Base-by-base conservation (phyloP, 2,888 invertebrate species). In the Harpagoxenus sublaevis region DNA sequence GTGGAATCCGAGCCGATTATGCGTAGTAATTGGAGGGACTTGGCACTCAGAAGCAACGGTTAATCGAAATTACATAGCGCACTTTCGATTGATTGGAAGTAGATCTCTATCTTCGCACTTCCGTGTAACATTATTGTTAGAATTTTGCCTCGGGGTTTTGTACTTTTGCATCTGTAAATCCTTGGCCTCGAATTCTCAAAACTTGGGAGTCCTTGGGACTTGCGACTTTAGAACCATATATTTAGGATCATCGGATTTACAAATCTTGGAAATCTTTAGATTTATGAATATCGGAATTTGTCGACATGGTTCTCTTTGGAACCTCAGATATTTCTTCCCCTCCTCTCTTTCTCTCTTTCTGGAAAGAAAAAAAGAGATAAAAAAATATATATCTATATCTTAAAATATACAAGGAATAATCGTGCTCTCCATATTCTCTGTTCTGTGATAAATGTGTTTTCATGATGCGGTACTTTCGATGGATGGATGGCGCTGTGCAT, bases 391-490 rank as follows among this genome's bases (percentile, higher is more conserved):
- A 18, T 10, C 3, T 31, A 18, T 18, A 39, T 15, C 8, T 65
- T 5, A 53, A 35, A 51, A 39, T 70, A 23, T 55, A 12, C 15
- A 74, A 42, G 10, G 57, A 42, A 55, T 42, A 73, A 55, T 71
- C 23, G 15, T 3, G 9, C 12, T 9, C 65, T n/a, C n/a, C n/a
- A 28, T 66, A 31, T 42, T 78, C 31, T 78, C 55, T 3, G 39
- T 12, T 77, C 12, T 2, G n/a, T 53, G 53, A 28, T 66, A 65
- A 78, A 42, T 53, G 42, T 15, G 18, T 31, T 48, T 48, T n/a
- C 48, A 6, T 35, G 62, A 66, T 65, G 51, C 31, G n/a, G 53
- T 78, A 78, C 55, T 66, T 66, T 66, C 78, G 66, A 78, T 42
- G 60, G 42, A 18, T 55, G 42, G 53, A 45, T 23, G 23, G 78